Evolutionary conservation across 2,113 vertebrate species (phyloP), one percentile per base, ranked within the genome.

Genomic region (Pygoscelis adeliae): DNA sequence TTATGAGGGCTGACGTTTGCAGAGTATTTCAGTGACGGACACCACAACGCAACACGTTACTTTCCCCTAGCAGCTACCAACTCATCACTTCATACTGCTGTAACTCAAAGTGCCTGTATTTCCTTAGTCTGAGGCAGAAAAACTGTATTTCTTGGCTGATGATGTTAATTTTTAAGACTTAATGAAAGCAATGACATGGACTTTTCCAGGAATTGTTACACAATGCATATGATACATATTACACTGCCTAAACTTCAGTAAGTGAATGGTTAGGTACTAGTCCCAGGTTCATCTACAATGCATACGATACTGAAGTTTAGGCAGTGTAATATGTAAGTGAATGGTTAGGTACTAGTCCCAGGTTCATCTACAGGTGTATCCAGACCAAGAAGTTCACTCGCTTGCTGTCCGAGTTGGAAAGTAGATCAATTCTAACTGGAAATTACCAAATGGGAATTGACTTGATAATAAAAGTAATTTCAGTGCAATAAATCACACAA

Each of bases 351-450:
- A 40, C 20, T 18, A 46, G 40, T 26, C 32, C 36, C 53, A 72
- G 71, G 38, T 91, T 65, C 23, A 81, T 15, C 86, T 74, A 87
- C 38, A 95, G 67, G 93, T 87, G 58, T 47, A 67, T 83, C 83
- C 81, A 63, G 56, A 96, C 59, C 59, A 58, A 96, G 73, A 89
- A 36, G 29, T 91, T 97, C 94, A 90, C 77, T 89, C 90, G 81
- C 83, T 89, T 86, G 65, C 80, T 94, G 80, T 61, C 89, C 11
- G 53, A 83, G 76, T 72, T 59, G 55, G 30, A 94, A 96, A 95
- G 70, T 16, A 87, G 56, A 92, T 49, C 47, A 88, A 22, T 5
- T 87, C 46, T 40, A 79, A 46, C 30, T 42, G 14, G 47, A 93
- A 84, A 69, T 56, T 11, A 79, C n/a, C 36, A 66, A 71, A 65